These are phyloP conservation scores for Etia nguti DNA, from an alignment of 2,113 vertebrate genomes.

Conservation along the genomic window DNA sequence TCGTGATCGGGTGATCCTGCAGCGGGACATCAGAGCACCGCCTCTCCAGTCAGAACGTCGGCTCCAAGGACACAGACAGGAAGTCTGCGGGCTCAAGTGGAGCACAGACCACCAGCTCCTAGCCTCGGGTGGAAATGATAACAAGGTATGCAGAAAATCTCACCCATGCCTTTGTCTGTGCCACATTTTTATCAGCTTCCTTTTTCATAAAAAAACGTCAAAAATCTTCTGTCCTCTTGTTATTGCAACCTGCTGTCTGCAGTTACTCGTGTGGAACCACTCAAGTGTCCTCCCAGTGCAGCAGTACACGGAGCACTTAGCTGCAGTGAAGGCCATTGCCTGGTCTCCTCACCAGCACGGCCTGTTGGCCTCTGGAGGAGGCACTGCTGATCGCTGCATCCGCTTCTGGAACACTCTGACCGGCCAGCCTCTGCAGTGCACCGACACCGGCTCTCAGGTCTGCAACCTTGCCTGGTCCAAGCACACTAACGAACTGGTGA, in stretches of 20 bases:
- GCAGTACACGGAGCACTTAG: constrained; percentile 96
- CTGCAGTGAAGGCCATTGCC: constrained; percentile 95
- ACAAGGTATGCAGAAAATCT: constrained; percentile 79
- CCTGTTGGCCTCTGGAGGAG: constrained; percentile 89
- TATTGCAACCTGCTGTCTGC: neutral
- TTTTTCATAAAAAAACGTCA: neutral
- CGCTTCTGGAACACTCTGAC: constrained; percentile 99
- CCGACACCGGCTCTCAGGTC: constrained; percentile 94
- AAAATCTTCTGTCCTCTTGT: neutral
- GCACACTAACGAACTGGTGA: constrained; percentile 94
- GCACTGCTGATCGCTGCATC: constrained; percentile 95
- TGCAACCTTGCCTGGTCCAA: constrained; percentile 99
- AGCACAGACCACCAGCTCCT: constrained; percentile 97
- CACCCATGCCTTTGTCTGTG: neutral
- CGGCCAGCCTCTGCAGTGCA: constrained; percentile 93
- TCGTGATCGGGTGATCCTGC: constrained; percentile 92
- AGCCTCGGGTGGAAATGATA: constrained; percentile 95
- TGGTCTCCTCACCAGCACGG: constrained; percentile 98
- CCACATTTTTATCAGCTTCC: neutral
- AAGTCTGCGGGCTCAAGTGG: constrained; percentile 98
- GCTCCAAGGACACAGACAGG: constrained; percentile 95
- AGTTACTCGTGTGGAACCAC: constrained; percentile 98
- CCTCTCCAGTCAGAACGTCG: constrained; percentile 92
- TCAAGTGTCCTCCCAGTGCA: constrained; percentile 92
- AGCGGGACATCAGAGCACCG: constrained; percentile 89